Percentiles rank a stretch among this genome's conserved stretches.
Conservation (phyloP, 2,888 invertebrate genomes). For the Abrostola triplasia region DNA sequence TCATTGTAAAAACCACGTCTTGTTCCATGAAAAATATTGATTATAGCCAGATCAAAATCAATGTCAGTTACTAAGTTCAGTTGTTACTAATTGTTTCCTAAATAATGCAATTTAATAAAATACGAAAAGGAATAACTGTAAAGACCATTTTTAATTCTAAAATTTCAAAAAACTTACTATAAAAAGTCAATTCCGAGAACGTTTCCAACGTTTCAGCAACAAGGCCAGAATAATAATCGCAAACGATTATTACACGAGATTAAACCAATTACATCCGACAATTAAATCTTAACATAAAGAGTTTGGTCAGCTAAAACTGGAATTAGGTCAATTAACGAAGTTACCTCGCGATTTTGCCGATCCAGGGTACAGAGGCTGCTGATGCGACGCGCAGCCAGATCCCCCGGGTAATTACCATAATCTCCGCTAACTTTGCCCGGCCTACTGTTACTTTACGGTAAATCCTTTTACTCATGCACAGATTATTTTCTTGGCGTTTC, state of each 20-base stretch:
- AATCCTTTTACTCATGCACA: constrained; percentile 46
- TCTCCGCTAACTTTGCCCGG: constrained; percentile 47
- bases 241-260: constrained; percentile 30
- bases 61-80: too few relatives aligned
- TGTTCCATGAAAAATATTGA: too few relatives aligned
- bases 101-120: too few relatives aligned
- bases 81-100: too few relatives aligned
- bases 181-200: too few relatives aligned
- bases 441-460: constrained; percentile 43
- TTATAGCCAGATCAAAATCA: too few relatives aligned
- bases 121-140: too few relatives aligned
- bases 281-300: constrained; percentile 49
- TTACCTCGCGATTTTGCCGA: constrained; percentile 32
- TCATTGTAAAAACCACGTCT: too few relatives aligned
- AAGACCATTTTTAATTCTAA: too few relatives aligned
- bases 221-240: constrained; percentile 15
- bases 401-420: constrained; percentile 57
- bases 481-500: constrained; percentile 34
- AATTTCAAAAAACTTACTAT: too few relatives aligned
- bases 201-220: constrained; percentile 8
- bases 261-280: constrained; percentile 37
- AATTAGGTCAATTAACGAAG: constrained; percentile 55
- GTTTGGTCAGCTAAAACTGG: constrained; percentile 50
- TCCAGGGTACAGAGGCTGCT: constrained; percentile 41
- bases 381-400: constrained; percentile 35